phyloP scores from a whole-genome alignment of 2,888 invertebrate species.

The Tipula helvola region DNA sequence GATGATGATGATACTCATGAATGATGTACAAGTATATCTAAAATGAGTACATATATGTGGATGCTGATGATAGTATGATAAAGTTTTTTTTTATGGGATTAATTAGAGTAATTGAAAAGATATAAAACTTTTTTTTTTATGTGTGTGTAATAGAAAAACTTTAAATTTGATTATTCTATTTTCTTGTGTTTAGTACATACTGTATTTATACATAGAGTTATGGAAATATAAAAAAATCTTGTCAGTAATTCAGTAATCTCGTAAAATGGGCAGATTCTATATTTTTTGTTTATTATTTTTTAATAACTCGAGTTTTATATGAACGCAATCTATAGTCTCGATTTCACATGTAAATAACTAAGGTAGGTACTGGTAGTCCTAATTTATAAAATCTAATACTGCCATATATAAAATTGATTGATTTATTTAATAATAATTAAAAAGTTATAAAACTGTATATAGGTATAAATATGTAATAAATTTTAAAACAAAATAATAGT shows the following conservation, averaged over 20 bases:
- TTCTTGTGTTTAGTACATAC: not conserved
- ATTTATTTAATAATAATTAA: not conserved
- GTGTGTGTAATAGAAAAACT: not conserved
- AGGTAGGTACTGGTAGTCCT: not conserved
- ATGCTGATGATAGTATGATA: not conserved
- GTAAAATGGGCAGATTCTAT: not conserved
- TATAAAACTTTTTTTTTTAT: not conserved
- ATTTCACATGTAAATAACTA: not conserved
- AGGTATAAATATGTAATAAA: not conserved
- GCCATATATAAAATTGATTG: not conserved
- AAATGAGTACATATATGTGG: not conserved
- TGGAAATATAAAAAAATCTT: not conserved
- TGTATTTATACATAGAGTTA: not conserved
- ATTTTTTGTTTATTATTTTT: not conserved
- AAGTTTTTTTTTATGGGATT: not conserved
- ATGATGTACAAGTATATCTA: not conserved
- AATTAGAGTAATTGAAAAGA: constrained; percentile 4
- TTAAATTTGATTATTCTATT: not conserved
- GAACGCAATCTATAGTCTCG: not conserved
- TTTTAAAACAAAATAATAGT: not conserved
- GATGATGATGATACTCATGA: not conserved
- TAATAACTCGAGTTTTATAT: not conserved
- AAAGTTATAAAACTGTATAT: not conserved
- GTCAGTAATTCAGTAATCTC: not conserved
- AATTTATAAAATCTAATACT: not conserved